These are phyloP conservation scores for Bradysia coprophila DNA, from an alignment of 1,140 invertebrate species.

Conservation along the genomic window DNA sequence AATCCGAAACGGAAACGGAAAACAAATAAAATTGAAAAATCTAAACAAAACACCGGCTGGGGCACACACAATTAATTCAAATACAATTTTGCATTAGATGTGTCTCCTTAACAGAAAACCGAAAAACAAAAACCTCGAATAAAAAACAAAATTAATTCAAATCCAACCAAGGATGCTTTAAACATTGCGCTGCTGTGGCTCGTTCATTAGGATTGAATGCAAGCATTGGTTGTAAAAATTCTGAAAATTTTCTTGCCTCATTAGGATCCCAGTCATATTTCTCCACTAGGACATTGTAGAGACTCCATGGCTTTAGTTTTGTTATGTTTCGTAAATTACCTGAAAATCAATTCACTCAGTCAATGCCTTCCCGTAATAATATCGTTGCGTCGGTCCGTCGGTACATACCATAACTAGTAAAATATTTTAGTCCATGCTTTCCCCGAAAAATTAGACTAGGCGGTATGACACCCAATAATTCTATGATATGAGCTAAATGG, in stretches of 20 bases:
- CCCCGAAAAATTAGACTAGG: constrained; percentile 21
- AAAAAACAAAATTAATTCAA: neutral
- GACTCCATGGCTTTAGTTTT: constrained; percentile 82
- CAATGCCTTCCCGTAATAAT: neutral
- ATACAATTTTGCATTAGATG: too few relatives aligned
- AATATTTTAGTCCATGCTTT: constrained; percentile 22
- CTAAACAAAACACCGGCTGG: too few relatives aligned
- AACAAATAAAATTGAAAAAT: too few relatives aligned
- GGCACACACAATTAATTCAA: too few relatives aligned
- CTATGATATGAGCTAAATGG: constrained; percentile 96
- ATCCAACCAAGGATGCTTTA: constrained; percentile 78
- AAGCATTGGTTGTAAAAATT: constrained; percentile 90
- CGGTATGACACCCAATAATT: constrained; percentile 90
- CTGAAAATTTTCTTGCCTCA: constrained; percentile 76
- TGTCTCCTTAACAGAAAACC: too few relatives aligned
- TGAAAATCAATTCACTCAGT: constrained; percentile 18
- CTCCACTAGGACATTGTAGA: constrained; percentile 80
- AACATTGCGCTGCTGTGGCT: constrained; percentile 82
- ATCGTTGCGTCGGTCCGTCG: neutral
- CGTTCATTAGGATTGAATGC: constrained; percentile 81
- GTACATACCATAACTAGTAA: constrained; percentile 19
- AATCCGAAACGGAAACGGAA: too few relatives aligned
- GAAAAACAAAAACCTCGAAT: neutral
- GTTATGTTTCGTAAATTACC: constrained; percentile 83
- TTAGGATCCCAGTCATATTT: constrained; percentile 85